Percentiles rank a stretch among this genome's conserved stretches.
Evolutionary conservation across 2,797 vertebrate species (phyloP).

Genomic region (Iguana delicatissima): DNA sequence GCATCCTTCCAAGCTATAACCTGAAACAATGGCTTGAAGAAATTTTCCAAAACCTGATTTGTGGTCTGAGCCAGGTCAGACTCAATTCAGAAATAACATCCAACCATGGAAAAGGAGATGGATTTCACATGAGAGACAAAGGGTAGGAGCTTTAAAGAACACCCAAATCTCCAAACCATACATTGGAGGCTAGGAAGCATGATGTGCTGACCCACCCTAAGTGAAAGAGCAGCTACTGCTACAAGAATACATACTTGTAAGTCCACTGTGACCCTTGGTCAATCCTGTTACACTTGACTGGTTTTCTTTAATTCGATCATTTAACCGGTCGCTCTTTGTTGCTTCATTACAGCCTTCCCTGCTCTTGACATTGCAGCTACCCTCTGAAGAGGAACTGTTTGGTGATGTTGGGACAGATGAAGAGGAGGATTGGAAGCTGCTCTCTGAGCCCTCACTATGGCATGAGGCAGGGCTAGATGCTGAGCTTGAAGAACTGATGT

Average conservation of each 20-base stretch:
- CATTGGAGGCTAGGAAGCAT: background rate
- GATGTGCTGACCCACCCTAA: background rate
- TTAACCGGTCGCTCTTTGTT: constrained; percentile 76
- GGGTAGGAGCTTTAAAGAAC: too few relatives aligned
- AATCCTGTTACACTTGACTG: constrained; percentile 74
- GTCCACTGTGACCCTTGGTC: constrained; percentile 86
- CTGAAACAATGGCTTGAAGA: background rate
- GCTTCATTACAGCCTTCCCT: constrained; percentile 78
- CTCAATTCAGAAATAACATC: background rate
- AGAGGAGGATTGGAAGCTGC: constrained; percentile 86
- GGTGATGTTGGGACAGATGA: constrained; percentile 87
- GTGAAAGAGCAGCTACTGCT: constrained; percentile 3
- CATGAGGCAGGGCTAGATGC: constrained; percentile 91
- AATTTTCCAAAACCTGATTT: background rate
- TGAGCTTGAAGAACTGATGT: constrained; percentile 94
- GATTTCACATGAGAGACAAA: background rate
- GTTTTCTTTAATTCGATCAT: constrained; percentile 78
- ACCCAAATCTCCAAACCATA: background rate
- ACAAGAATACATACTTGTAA: constrained; percentile 87
- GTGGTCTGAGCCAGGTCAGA: background rate
- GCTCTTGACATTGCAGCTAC: constrained; percentile 76
- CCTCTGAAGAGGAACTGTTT: constrained; percentile 81
- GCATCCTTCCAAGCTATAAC: background rate
- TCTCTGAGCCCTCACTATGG: constrained; percentile 88
- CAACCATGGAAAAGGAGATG: background rate